Base-by-base conservation (phyloP, 2,113 vertebrate genomes). In the Suncus etruscus region DNA sequence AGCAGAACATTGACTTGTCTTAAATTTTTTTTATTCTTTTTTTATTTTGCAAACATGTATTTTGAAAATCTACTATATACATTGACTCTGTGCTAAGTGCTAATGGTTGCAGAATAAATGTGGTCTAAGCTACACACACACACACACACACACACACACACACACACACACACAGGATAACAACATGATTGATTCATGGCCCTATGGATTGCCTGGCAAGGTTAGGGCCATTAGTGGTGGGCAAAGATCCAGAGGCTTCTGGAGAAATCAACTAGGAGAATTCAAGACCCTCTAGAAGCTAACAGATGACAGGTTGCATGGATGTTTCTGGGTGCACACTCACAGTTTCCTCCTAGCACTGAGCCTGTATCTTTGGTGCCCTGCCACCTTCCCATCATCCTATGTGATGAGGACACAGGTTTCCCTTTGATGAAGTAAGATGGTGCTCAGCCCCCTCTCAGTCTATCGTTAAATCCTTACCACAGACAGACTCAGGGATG, bases 311-410 rank as follows among this genome's bases (percentile, higher is more conserved):
- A 8, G 58, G 72, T 47, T 48, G 24, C 7, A 2, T 0, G 14
- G 11, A 16, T 25, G 45, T 50, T 31, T 29, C 84, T 48, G 45
- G 39, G 27, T 24, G 7, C 32, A 6, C 65, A 18, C 3, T 39
- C 39, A 20, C 54, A 27, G 72, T 63, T 47, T 8, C 11, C 70
- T 48, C 39, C 39, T 16, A 18, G 22, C n/a, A 24, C n/a, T 8
- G 69, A 51, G 9, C 45, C 69, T 66, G 15, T 11, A 1, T 66
- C 74, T 47, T 25, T 51, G 45, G 31, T 74, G 58, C 27, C 31
- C 69, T 47, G 0, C 22, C 16, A 0, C 1, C 8, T 11, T 54
- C 54, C 16, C 1, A 1, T 77, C 39, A 1, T 14, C 3, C 85
- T 22, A 0, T 16, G 18, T 24, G 69, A 39, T 39, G 45, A 6